Conservation (phyloP, 2,888 invertebrate genomes). For the Netelia fuscicornis region DNA sequence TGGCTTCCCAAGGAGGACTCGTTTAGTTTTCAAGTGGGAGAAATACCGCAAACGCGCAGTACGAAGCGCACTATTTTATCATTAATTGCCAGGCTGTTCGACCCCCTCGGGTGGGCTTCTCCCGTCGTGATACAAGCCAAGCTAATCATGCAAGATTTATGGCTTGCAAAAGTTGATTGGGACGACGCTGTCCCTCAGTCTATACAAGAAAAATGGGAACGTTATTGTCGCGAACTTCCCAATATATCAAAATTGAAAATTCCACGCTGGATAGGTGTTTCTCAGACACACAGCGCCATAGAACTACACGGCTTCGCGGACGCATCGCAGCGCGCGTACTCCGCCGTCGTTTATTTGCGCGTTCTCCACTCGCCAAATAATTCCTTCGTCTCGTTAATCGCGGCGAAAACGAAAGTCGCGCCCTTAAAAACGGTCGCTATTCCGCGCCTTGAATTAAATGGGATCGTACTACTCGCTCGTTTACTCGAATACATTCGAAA, state of each 20-base stretch:
- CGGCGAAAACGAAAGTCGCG: conserved; percentile 12
- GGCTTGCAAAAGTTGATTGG: conserved; percentile 13
- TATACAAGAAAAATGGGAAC: neutral
- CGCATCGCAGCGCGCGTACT: conserved; percentile 17
- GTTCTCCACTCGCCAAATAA: neutral
- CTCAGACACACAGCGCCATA: neutral
- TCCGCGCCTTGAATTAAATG: conserved; percentile 30
- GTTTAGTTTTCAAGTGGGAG: neutral
- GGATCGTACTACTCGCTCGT: neutral
- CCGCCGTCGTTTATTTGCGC: conserved; percentile 20
- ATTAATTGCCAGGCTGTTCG: conserved; percentile 20
- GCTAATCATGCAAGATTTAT: conserved; percentile 27
- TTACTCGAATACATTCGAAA: conserved; percentile 35
- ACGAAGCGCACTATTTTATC: conserved; percentile 35
- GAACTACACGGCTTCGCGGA: conserved; percentile 31
- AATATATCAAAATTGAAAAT: neutral
- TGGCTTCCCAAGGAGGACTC: conserved; percentile 20
- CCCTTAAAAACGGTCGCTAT: conserved; percentile 1
- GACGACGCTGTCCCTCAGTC: conserved; percentile 7
- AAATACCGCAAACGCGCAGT: neutral
- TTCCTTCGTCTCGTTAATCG: neutral
- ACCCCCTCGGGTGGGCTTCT: conserved; percentile 35
- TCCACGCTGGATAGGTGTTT: conserved; percentile 19
- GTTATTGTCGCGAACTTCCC: neutral
- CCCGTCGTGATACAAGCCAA: conserved; percentile 23